These are phyloP conservation scores for Ips typographus DNA, from an alignment of 1,140 invertebrate genomes.

Conservation along the genomic window DNA sequence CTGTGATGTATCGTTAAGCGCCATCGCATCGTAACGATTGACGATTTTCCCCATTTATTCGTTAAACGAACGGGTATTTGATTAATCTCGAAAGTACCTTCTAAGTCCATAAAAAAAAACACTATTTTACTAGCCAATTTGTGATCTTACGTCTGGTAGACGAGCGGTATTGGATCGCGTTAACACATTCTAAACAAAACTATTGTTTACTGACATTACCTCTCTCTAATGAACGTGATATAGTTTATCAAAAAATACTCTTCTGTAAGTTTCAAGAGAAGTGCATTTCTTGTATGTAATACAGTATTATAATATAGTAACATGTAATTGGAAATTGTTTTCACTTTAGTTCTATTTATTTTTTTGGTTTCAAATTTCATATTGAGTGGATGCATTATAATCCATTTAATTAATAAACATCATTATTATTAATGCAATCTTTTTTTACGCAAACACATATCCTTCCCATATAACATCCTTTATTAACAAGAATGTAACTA, in stretches of 20 bases:
- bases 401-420: no score
- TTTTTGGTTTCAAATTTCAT: no score
- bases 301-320: slow-evolving; percentile 66
- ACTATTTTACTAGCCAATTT: slow-evolving; percentile 1
- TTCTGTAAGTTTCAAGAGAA: slow-evolving; percentile 82
- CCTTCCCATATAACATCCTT: no score
- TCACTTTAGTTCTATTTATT: no score
- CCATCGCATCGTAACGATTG: slow-evolving; percentile 49
- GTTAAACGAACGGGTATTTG: background rate
- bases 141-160: slow-evolving; percentile 1
- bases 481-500: no score
- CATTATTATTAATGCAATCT: no score
- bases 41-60: slow-evolving; percentile 36
- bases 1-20: slow-evolving; percentile 48
- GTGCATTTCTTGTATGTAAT: slow-evolving; percentile 87
- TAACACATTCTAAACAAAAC: background rate
- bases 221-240: slow-evolving; percentile 47
- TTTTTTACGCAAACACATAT: no score
- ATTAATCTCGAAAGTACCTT: background rate
- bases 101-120: background rate
- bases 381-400: no score
- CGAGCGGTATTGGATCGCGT: slow-evolving; percentile 6
- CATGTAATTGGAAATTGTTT: no score
- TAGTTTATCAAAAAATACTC: slow-evolving; percentile 56
- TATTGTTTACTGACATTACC: slow-evolving; percentile 1